Conservation (phyloP, 1,140 invertebrate genomes). For the Anastrepha ludens region DNA sequence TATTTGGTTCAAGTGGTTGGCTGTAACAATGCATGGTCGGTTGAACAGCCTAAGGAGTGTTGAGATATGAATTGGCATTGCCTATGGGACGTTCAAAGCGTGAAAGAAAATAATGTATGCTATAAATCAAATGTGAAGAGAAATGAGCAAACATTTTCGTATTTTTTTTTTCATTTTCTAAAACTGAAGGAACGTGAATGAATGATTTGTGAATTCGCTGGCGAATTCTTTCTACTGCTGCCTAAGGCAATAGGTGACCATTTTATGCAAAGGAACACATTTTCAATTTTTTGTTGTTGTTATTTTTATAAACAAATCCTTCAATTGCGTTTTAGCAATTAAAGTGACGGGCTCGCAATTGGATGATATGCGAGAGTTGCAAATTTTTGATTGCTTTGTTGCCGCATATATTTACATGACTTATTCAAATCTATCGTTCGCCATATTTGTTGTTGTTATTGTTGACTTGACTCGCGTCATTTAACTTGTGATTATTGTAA, state of each 20-base stretch:
- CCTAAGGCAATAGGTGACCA: neutral
- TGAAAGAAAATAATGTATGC: neutral
- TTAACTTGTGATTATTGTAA: neutral
- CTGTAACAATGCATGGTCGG: neutral
- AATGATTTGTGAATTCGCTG: neutral
- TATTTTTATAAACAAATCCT: neutral
- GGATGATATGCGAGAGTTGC: constrained; percentile 4
- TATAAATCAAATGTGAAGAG: constrained; percentile 23
- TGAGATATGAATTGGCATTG: neutral
- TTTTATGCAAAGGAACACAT: neutral
- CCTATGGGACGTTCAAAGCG: neutral
- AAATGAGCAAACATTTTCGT: neutral
- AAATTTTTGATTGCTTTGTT: neutral
- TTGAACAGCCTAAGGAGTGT: neutral
- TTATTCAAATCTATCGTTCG: neutral
- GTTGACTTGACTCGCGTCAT: neutral
- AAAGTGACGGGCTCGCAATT: neutral
- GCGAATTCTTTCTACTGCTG: neutral
- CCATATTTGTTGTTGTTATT: neutral
- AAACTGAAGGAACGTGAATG: neutral
- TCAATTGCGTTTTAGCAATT: neutral
- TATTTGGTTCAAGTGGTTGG: neutral
- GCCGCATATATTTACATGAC: neutral
- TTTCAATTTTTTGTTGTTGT: too few species aligned
- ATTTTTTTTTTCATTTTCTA: too few species aligned